These are phyloP conservation scores for Plecotus auritus DNA, from an alignment of 2,113 vertebrate species.

Conservation along the genomic window DNA sequence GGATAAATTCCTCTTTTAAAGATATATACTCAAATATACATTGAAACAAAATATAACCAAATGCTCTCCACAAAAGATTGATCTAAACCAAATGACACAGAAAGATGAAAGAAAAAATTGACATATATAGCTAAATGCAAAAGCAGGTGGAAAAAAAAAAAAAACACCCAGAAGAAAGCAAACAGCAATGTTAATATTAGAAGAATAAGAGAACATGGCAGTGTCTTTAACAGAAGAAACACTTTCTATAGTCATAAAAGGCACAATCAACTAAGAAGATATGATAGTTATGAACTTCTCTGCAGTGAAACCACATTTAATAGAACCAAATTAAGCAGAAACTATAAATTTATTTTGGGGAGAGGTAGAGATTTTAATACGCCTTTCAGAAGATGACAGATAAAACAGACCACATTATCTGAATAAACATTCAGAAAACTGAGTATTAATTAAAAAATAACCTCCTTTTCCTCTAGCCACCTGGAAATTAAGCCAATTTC, in stretches of 20 bases:
- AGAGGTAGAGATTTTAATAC: background rate
- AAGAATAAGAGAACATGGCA: background rate
- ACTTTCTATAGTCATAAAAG: background rate
- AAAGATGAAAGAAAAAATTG: background rate
- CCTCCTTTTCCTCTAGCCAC: background rate
- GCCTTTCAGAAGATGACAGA: background rate
- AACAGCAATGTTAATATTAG: background rate
- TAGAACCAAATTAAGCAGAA: background rate
- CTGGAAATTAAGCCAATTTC: background rate
- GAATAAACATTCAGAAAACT: background rate
- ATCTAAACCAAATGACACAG: background rate
- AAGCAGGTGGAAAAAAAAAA: background rate
- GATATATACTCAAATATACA: background rate
- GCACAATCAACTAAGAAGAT: background rate
- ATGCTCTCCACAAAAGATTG: background rate
- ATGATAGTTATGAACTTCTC: background rate
- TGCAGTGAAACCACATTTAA: background rate
- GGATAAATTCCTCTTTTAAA: background rate
- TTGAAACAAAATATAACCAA: background rate
- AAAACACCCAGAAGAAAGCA: background rate
- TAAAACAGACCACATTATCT: background rate
- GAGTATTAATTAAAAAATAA: background rate
- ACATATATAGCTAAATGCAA: background rate
- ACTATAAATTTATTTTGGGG: background rate
- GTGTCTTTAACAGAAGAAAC: background rate